These are phyloP conservation scores for Enteromius mattozi DNA, from an alignment of 2,797 vertebrate genomes.

Conservation along the genomic window DNA sequence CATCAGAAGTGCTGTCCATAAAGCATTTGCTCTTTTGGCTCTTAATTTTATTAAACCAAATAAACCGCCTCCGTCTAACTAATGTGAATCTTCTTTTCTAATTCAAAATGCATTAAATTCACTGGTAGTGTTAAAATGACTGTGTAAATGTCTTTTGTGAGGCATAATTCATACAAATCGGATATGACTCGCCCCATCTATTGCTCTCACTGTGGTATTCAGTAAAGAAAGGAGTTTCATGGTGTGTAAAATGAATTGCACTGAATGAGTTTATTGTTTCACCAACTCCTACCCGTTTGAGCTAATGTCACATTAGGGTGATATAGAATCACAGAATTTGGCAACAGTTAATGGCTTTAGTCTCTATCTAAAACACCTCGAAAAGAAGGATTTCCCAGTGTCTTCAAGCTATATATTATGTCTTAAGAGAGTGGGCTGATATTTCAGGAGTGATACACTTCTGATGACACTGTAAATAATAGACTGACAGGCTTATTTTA, in stretches of 20 bases:
- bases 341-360: neutral
- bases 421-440: conserved; percentile 9
- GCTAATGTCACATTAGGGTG: conserved; percentile 32
- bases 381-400: neutral
- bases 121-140: conserved; percentile 1
- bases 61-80: neutral
- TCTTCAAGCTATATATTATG: neutral
- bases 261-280: conserved; percentile 49
- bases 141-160: neutral
- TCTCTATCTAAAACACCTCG: neutral
- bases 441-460: neutral
- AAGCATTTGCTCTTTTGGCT: neutral
- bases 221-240: conserved; percentile 18
- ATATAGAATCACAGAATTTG: conserved; percentile 2
- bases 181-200: conserved; percentile 8
- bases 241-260: neutral
- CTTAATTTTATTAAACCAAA: neutral
- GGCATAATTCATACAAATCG: conserved; percentile 19
- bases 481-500: neutral
- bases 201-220: conserved; percentile 17
- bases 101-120: neutral
- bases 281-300: conserved; percentile 38
- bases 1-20: neutral
- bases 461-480: conserved; percentile 21
- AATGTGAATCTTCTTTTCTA: conserved; percentile 6